Evolutionary conservation across 2,888 invertebrate species (phyloP).

Genomic region (Conus canariensis): DNA sequence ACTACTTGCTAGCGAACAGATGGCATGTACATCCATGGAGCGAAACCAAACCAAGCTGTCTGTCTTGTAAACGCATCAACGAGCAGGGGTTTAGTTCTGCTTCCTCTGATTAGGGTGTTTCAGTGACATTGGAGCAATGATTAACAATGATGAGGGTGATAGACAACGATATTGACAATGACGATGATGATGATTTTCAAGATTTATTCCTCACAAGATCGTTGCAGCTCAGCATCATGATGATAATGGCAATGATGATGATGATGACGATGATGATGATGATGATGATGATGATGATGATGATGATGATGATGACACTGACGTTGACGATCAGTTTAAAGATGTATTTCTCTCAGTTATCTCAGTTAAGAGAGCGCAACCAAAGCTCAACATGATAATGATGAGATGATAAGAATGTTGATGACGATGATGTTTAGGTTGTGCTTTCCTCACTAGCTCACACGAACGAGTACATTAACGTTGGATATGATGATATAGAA

Average conservation of each 20-base stretch:
- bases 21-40: too few species aligned
- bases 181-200: background rate
- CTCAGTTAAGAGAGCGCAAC: too few species aligned
- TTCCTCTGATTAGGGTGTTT: too few species aligned
- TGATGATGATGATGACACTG: slow-evolving; percentile 22
- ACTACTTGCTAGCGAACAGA: too few species aligned
- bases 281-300: slow-evolving; percentile 43
- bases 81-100: too few species aligned
- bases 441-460: too few species aligned
- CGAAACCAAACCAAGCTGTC: too few species aligned
- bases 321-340: background rate
- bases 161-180: background rate
- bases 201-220: background rate
- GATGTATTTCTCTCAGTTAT: background rate
- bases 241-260: background rate
- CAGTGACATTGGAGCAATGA: too few species aligned
- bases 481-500: too few species aligned
- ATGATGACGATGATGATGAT: background rate
- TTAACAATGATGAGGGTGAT: background rate
- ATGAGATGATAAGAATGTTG: background rate
- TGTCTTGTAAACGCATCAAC: too few species aligned
- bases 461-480: too few species aligned
- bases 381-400: background rate
- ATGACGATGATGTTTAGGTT: background rate
- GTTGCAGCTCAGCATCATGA: slow-evolving; percentile 34